A percentile compares a stretch with the other conserved stretches of the same genome.
Conservation (phyloP, 2,797 vertebrate species). For the Limosa lapponica region DNA sequence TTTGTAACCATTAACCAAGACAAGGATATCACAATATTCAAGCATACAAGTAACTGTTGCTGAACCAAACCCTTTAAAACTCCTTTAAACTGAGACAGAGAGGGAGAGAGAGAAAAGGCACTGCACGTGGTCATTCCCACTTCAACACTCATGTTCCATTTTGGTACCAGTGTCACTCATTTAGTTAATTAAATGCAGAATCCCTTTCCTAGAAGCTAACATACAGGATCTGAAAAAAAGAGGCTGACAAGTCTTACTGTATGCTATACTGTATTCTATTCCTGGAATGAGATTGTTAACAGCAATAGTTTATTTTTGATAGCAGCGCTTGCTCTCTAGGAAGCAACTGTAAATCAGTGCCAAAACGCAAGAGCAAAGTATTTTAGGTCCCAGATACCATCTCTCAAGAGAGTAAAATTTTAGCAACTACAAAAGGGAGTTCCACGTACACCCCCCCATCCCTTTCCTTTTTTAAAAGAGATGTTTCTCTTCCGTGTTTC, state of each 20-base stretch:
- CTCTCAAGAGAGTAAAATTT: neutral
- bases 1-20: neutral
- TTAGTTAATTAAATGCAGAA: neutral
- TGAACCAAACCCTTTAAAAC: neutral
- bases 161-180: neutral
- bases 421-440: neutral
- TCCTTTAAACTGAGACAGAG: neutral
- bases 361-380: neutral
- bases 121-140: neutral
- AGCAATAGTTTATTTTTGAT: neutral
- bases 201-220: neutral
- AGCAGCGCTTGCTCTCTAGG: neutral
- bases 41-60: neutral
- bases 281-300: neutral
- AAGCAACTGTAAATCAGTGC: neutral
- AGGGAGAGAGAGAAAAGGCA: neutral
- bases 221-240: neutral
- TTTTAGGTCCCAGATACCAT: neutral
- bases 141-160: neutral
- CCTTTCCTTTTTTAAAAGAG: neutral
- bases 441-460: neutral
- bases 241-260: neutral
- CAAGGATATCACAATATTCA: neutral
- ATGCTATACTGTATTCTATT: neutral
- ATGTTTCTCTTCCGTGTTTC: neutral